Evolutionary conservation across 2,888 invertebrate species (phyloP).

Genomic region (Amiota mariae): DNA sequence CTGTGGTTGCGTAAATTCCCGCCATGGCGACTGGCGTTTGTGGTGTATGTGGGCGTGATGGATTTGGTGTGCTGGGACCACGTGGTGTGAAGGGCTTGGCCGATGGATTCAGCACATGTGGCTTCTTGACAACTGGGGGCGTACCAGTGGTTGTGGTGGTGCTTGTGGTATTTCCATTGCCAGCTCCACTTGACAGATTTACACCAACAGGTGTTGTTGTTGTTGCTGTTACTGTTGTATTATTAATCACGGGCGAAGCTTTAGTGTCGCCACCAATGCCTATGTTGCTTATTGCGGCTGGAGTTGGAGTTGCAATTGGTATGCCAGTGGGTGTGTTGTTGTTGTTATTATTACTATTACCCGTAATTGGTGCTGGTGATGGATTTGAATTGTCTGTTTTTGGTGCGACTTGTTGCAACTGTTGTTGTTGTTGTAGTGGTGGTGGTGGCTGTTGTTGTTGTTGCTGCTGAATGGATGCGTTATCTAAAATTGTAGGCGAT

Average conservation of each 20-base stretch:
- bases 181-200: conserved; percentile 9
- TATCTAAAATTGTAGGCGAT: conserved; percentile 55
- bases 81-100: conserved; percentile 90
- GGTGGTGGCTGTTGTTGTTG: conserved; percentile 48
- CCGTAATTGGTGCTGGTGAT: conserved; percentile 47
- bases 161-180: background rate
- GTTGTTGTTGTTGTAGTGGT: conserved; percentile 46
- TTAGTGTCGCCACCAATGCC: conserved; percentile 26
- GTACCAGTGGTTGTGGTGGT: conserved; percentile 44
- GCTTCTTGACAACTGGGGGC: conserved; percentile 73
- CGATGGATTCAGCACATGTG: conserved; percentile 89
- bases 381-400: conserved; percentile 49
- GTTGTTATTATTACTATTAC: conserved; percentile 46
- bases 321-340: conserved; percentile 44
- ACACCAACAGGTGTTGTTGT: conserved; percentile 14
- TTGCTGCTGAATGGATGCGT: conserved; percentile 51
- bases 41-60: conserved; percentile 86
- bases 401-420: conserved; percentile 49
- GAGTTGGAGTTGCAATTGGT: conserved; percentile 28
- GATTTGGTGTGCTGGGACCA: conserved; percentile 78
- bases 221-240: conserved; percentile 22
- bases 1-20: conserved; percentile 65
- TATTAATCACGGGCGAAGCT: conserved; percentile 32
- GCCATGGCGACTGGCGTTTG: conserved; percentile 80
- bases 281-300: conserved; percentile 13